Evolutionary conservation across 2,113 vertebrate species (phyloP), one percentile per base, ranked within the genome.

Genomic region (Aramus guarauna): DNA sequence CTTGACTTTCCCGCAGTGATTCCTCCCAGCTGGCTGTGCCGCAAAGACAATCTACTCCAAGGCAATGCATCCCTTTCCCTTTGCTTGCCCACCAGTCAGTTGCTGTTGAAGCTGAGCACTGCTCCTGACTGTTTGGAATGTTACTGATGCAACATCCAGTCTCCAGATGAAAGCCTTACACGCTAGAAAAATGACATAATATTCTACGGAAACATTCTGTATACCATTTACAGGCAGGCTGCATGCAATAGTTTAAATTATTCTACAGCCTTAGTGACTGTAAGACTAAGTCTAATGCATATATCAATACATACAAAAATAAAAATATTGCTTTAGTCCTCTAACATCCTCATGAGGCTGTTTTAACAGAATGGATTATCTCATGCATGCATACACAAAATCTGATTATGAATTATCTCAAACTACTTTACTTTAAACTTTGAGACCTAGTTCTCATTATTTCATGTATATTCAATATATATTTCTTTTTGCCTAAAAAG

Each of bases 11-110:
- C n/a, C 23, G 45, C 83, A 80, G 15, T 15, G 53, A 85, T 66
- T 75, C n/a, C 53, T 83, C 43, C 63, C 58, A 86, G 43, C 32
- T 71, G 41, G 52, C 34, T 63, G 47, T 58, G 84, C 47, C 10
- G 10, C 48, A 90, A 68, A 90, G n/a, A 83, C 53, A 48, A 24
- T 7, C 5, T 9, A 55, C 12, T 27, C 52, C 48, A 72, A 39
- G 37, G 43, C 9, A 53, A 73, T 0, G 6, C 0, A 0, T 17
- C 15, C 50, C 43, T 19, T 47, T 45, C 27, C 21, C 37, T 62
- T 47, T 36, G n/a, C 24, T 2, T 71, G 22, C 14, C 29, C 45
- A 37, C 16, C n/a, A 62, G 60, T 22, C 36, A 78, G 45, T 9
- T 56, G 63, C 66, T 92, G 79, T 34, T 29, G 24, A 86, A 81